These are phyloP conservation scores for Agapetus fuscipes DNA, from an alignment of 2,888 invertebrate species.

Conservation along the genomic window DNA sequence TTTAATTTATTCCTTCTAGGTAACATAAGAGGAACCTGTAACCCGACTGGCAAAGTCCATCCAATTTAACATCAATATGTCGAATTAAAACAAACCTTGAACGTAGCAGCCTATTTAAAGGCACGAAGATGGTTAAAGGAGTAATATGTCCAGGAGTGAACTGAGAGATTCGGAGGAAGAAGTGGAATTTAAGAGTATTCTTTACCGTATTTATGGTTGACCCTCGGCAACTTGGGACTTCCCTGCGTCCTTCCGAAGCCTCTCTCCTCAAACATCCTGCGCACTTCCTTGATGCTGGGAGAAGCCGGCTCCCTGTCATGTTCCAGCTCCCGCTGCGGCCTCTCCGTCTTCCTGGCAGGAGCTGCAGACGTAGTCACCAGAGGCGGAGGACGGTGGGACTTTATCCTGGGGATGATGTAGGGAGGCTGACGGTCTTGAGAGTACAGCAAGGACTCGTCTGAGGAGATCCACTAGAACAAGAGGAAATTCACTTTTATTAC, in stretches of 20 bases:
- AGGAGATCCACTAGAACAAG: slow-evolving; percentile 39
- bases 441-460: slow-evolving; percentile 41
- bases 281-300: slow-evolving; percentile 40
- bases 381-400: slow-evolving; percentile 34
- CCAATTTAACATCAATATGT: no score
- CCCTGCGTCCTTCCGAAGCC: slow-evolving; percentile 33
- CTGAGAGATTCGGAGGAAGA: no score
- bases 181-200: no score
- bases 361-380: slow-evolving; percentile 21
- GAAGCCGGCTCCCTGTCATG: slow-evolving; percentile 27
- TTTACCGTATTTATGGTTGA: slow-evolving; percentile 34
- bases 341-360: slow-evolving; percentile 11
- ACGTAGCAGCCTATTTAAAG: no score
- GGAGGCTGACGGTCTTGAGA: slow-evolving; percentile 39
- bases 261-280: slow-evolving; percentile 28
- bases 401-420: slow-evolving; percentile 41
- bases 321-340: background rate
- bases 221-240: slow-evolving; percentile 31
- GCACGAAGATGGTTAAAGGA: no score
- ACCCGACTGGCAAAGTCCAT: no score
- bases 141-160: no score
- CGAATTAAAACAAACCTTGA: no score
- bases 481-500: no score
- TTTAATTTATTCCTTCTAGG: no score
- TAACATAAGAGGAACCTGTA: no score